A percentile compares a stretch with the other conserved stretches of the same genome.
Conservation (phyloP, 2,113 vertebrate species). For the Copsychus sechellarum region DNA sequence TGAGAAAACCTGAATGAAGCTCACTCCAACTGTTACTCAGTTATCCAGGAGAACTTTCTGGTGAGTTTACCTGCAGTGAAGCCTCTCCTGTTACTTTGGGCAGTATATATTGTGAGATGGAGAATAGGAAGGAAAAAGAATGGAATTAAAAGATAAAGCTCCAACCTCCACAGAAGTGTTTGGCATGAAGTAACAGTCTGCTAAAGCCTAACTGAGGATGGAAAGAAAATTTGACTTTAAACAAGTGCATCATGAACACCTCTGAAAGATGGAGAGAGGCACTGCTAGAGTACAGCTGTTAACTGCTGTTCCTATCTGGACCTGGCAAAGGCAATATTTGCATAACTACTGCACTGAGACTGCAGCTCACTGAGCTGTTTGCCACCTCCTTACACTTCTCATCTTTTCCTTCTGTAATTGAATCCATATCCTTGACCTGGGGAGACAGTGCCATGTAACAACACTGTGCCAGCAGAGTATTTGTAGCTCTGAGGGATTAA, state of each 20-base stretch:
- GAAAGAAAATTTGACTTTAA: background rate
- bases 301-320: background rate
- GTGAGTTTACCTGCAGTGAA: background rate
- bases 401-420: background rate
- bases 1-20: background rate
- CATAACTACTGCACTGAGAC: background rate
- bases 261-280: background rate
- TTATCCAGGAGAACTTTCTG: background rate
- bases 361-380: background rate
- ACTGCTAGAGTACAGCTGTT: background rate
- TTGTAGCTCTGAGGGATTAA: constrained; percentile 38
- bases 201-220: background rate
- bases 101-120: background rate
- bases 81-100: background rate
- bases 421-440: background rate
- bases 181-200: background rate
- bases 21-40: background rate
- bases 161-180: background rate
- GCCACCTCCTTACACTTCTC: background rate
- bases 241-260: background rate
- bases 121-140: background rate
- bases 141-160: background rate
- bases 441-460: background rate
- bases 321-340: background rate
- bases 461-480: background rate